These are phyloP conservation scores for Aricia agestis DNA, from an alignment of 1,140 invertebrate species.

Conservation along the genomic window DNA sequence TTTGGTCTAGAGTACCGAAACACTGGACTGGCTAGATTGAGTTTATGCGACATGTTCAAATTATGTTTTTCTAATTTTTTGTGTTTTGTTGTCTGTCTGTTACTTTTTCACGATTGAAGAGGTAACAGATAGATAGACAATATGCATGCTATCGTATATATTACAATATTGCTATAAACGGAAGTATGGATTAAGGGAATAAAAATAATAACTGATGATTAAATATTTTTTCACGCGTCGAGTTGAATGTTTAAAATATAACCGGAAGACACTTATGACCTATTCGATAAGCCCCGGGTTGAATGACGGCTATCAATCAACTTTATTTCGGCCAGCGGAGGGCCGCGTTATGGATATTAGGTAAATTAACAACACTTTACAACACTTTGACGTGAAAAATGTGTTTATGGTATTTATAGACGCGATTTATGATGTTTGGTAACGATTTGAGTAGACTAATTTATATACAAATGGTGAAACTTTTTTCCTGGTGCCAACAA, in stretches of 20 bases:
- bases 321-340: slow-evolving; percentile 57
- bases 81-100: no score
- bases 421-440: slow-evolving; percentile 31
- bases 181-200: background rate
- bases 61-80: no score
- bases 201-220: background rate
- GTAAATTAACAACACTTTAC: slow-evolving; percentile 64
- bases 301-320: slow-evolving; percentile 63
- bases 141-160: no score
- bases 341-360: slow-evolving; percentile 61
- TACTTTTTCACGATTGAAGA: no score
- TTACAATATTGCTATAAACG: no score
- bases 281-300: slow-evolving; percentile 22
- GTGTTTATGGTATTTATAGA: slow-evolving; percentile 42
- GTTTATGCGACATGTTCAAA: no score
- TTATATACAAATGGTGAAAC: no score
- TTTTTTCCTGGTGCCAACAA: no score
- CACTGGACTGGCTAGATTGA: background rate
- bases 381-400: slow-evolving; percentile 61
- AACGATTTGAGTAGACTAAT: no score
- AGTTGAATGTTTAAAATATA: background rate
- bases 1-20: background rate
- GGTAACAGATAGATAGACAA: no score
- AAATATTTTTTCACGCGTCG: background rate
- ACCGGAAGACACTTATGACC: slow-evolving; percentile 11